Base-by-base conservation (phyloP, 2,797 vertebrate species). In the Coregonus suidteri region DNA sequence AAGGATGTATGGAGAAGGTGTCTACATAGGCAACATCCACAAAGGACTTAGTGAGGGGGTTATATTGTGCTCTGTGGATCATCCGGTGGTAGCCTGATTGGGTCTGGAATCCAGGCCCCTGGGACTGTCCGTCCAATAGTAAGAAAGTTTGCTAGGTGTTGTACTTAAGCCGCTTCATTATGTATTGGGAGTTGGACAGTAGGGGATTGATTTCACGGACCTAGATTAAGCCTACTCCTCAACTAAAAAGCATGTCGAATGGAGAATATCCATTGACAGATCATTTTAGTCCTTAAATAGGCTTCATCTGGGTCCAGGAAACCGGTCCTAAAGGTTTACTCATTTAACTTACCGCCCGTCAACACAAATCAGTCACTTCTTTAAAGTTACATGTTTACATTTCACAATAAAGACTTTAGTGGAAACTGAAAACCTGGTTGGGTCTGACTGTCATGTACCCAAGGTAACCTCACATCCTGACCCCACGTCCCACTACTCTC, bases 381-480 rank as follows among this genome's bases (percentile, higher is more conserved):
- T 80, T 83, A 81, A 74, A 87, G 83, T 84, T 72, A 82, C 83
- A 84, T 81, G 1, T 20, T 59, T 18, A 18, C 56, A 59, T 59
- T 59, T 84, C 78, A 75, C 77, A 14, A 77, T 76, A 80, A 73
- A 71, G 66, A 74, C 65, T 72, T 37, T 78, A 79, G 83, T 89
- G 9, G 41, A 47, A 77, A 81, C 41, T 84, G 75, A 94, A 91
- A 94, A 94, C 93, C 94, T 95, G 96, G 95, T 97, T 96, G 95
- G 96, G 95, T 95, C 94, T 96, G 96, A 96, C 96, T 96, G 95
- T 97, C 97, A 98, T 97, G 97, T 95, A 98, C 95, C 94, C 97
- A 98, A 98, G 97, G 97, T 94, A 97, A 97, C 97, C 96, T 94
- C 97, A 96, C 91, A 94, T 96, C 96, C 94, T 95, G 90, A 94